Evolutionary conservation across 1,140 invertebrate species (phyloP).

Genomic region (Hycleus cichorii): DNA sequence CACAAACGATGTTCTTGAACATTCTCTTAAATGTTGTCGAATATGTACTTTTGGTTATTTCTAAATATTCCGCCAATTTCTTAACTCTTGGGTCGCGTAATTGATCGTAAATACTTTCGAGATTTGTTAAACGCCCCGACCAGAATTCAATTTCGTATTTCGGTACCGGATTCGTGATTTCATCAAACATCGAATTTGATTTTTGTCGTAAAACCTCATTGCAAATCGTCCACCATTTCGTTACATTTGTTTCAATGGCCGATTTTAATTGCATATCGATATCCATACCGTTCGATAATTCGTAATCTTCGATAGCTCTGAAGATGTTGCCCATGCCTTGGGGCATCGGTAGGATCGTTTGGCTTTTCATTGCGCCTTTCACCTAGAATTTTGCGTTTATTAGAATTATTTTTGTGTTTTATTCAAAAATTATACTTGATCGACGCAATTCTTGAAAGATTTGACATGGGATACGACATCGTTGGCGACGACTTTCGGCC

Average conservation of each 20-base stretch:
- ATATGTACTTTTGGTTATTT: constrained; percentile 58
- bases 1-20: constrained; percentile 44
- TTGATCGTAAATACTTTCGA: constrained; percentile 80
- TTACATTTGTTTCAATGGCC: constrained; percentile 53
- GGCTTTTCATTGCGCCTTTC: constrained; percentile 49
- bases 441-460: constrained; percentile 64
- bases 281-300: constrained; percentile 47
- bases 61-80: constrained; percentile 63
- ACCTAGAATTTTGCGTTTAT: constrained; percentile 37
- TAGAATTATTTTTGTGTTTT: not conserved
- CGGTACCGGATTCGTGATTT: constrained; percentile 54
- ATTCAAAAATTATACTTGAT: constrained; percentile 48
- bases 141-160: constrained; percentile 65
- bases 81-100: constrained; percentile 67
- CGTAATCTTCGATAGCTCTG: constrained; percentile 48
- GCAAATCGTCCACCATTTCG: constrained; percentile 74
- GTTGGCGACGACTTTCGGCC: constrained; percentile 66
- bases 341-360: constrained; percentile 66
- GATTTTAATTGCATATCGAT: constrained; percentile 62
- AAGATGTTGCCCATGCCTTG: constrained; percentile 63
- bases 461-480: constrained; percentile 71
- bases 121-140: constrained; percentile 57
- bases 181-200: constrained; percentile 49
- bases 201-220: constrained; percentile 69
- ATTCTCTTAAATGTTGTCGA: constrained; percentile 51